Evolutionary conservation across 2,113 vertebrate genomes (phyloP).

Genomic region (Tapirus terrestris): DNA sequence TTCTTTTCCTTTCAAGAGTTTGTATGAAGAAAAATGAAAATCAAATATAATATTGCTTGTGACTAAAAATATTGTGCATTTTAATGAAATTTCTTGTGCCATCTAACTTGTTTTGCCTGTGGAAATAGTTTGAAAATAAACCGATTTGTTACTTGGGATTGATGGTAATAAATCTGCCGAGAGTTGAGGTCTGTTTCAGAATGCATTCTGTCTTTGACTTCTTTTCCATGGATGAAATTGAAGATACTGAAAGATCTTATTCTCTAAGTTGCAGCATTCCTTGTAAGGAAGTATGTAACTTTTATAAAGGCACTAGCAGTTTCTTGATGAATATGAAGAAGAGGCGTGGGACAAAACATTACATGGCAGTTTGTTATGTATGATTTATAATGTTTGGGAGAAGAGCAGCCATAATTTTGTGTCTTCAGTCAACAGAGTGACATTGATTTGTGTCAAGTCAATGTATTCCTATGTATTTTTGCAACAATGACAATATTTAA

Average conservation of each 20-base stretch:
- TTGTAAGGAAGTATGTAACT: not conserved
- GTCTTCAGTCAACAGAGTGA: not conserved
- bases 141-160: slow-evolving; percentile 38
- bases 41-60: slow-evolving; percentile 11
- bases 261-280: not conserved
- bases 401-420: not conserved
- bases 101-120: not conserved
- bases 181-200: not conserved
- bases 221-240: not conserved
- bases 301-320: not conserved
- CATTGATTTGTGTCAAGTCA: not conserved
- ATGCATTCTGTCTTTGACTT: slow-evolving; percentile 4
- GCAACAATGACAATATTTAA: not conserved
- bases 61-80: slow-evolving; percentile 16
- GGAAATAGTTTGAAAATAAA: slow-evolving; percentile 42
- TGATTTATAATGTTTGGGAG: not conserved
- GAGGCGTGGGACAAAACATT: not conserved
- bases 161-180: not conserved
- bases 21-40: slow-evolving; percentile 54
- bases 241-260: not conserved
- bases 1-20: slow-evolving; percentile 34
- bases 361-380: not conserved
- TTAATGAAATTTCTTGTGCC: slow-evolving; percentile 53
- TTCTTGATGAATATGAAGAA: not conserved
- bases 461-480: not conserved